These are phyloP conservation scores for Heliangelus exortis DNA, from an alignment of 2,797 vertebrate genomes.

Conservation along the genomic window DNA sequence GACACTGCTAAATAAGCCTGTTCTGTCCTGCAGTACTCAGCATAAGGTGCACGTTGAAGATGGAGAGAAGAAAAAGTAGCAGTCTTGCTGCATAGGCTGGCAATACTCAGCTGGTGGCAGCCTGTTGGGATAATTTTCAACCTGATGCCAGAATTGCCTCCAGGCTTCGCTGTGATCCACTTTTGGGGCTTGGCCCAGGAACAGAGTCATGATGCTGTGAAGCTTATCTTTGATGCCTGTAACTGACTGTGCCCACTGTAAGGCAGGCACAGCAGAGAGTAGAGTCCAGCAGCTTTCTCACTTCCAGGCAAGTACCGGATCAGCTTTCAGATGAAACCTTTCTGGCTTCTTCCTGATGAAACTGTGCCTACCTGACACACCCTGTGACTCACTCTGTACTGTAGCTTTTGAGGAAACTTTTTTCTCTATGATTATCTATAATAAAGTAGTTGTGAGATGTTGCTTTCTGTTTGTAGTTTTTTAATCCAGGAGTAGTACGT, in stretches of 20 bases:
- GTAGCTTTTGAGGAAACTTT: background rate
- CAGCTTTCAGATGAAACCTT: background rate
- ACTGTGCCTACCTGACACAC: background rate
- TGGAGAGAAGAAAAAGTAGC: background rate
- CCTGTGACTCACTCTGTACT: background rate
- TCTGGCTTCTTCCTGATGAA: background rate
- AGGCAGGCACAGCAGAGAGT: background rate
- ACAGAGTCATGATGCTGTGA: background rate
- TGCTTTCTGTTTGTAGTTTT: background rate
- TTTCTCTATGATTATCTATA: background rate
- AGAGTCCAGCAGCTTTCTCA: background rate
- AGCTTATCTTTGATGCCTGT: background rate
- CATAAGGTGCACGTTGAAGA: background rate
- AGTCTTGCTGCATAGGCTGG: background rate
- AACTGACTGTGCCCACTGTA: background rate
- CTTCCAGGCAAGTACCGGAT: background rate
- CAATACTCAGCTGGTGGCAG: background rate
- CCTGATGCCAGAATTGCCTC: background rate
- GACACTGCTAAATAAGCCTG: background rate
- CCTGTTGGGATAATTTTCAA: background rate
- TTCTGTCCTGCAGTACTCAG: background rate
- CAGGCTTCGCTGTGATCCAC: conserved; percentile 14
- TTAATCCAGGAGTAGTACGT: background rate
- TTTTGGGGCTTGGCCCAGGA: background rate
- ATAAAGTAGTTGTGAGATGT: background rate